These are phyloP conservation scores for Macquaria australasica DNA, from an alignment of 2,113 vertebrate species.

Conservation along the genomic window DNA sequence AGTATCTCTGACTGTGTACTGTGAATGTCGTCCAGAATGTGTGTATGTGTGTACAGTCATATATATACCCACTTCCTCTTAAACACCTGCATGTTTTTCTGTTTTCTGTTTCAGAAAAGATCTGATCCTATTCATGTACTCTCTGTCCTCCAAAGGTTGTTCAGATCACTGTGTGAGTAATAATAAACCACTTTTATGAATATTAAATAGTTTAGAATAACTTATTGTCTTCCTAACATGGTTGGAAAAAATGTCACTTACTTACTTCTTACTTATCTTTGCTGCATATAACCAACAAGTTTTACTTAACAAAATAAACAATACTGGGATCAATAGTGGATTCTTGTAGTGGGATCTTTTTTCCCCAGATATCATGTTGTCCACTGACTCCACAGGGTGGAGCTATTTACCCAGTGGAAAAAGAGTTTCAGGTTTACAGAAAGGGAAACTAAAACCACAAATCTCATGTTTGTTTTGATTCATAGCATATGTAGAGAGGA, in stretches of 20 bases:
- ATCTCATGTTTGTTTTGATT: conserved; percentile 48
- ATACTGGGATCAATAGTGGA: neutral
- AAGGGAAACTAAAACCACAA: conserved; percentile 26
- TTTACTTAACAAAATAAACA: neutral
- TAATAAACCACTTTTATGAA: neutral
- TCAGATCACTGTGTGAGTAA: conserved; percentile 93
- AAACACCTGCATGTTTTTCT: conserved; percentile 7
- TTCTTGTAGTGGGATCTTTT: neutral
- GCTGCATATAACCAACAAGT: neutral
- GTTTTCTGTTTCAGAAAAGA: conserved; percentile 85
- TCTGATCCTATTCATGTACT: conserved; percentile 90
- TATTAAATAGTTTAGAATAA: neutral
- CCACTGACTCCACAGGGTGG: conserved; percentile 60
- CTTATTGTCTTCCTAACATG: neutral
- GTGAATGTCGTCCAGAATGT: neutral
- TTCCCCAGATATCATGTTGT: neutral
- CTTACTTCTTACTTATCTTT: neutral
- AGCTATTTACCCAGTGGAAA: conserved; percentile 42
- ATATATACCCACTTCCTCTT: neutral
- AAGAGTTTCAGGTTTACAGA: neutral
- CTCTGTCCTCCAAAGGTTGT: conserved; percentile 88
- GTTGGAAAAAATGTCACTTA: neutral
- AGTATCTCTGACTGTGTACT: conserved; percentile 67
- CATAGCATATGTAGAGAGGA: conserved; percentile 90
- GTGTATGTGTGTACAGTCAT: neutral